A percentile compares a stretch with the other conserved stretches of the same genome.
Conservation (phyloP, 2,888 invertebrate species). For the Nycteola revayana region DNA sequence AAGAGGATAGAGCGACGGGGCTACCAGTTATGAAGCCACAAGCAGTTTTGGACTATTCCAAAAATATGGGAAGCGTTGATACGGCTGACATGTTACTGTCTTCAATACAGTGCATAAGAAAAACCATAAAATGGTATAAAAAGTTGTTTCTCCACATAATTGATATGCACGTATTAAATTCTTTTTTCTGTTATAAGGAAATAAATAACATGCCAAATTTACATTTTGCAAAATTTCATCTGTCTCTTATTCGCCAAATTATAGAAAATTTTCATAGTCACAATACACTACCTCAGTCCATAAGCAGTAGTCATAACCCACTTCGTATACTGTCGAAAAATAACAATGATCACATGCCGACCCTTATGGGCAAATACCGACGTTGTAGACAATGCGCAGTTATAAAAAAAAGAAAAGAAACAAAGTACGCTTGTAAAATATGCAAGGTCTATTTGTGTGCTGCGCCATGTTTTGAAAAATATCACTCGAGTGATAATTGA, state of each 20-base stretch:
- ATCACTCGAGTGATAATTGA: constrained; percentile 11
- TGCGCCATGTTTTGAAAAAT: constrained; percentile 12
- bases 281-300: constrained; percentile 6
- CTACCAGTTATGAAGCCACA: constrained; percentile 18
- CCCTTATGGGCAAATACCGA: constrained; percentile 10
- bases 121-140: constrained; percentile 20
- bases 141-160: constrained; percentile 18
- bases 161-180: constrained; percentile 15
- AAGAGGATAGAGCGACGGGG: constrained; percentile 15
- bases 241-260: constrained; percentile 13
- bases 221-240: constrained; percentile 14
- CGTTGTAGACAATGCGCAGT: constrained; percentile 15
- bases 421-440: constrained; percentile 13
- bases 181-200: constrained; percentile 9
- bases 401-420: constrained; percentile 16
- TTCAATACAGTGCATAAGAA: constrained; percentile 19
- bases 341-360: constrained; percentile 13
- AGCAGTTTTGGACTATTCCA: constrained; percentile 18
- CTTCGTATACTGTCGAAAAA: constrained; percentile 11
- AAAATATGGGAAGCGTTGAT: constrained; percentile 23
- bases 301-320: constrained; percentile 12
- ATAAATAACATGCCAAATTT: constrained; percentile 12
- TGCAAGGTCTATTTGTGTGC: constrained; percentile 19
- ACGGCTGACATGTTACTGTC: constrained; percentile 22
- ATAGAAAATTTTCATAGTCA: constrained; percentile 14